Evolutionary conservation across 1,140 invertebrate species (phyloP), one percentile per base, ranked within the genome.

Genomic region (Pogonomyrmex barbatus): DNA sequence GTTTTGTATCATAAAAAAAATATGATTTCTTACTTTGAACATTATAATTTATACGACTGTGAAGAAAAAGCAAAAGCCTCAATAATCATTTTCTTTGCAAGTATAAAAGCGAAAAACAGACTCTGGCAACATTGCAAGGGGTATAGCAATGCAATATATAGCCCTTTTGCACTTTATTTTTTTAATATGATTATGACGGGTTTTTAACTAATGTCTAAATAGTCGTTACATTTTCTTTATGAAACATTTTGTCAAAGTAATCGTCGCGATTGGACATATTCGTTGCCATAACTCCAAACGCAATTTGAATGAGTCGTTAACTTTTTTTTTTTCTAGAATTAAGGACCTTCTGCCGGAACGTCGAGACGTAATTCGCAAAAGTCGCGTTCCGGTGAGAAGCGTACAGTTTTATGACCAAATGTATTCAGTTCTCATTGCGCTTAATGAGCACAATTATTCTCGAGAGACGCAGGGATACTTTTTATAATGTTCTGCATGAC

Each of bases 321-420:
- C 65, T 87, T 82, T 45, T 81, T 24, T 24, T 30, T 78, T 78
- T 73, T 91, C 77, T 89, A 89, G 89, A 70, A 91, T 90, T 92
- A 78, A 67, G 89, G 84, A 88, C 88, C 88, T 92, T 93, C 90
- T 77, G 77, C 77, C 67, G 77, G 87, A 78, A 86, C 52, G 67
- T 76, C 87, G 81, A 77, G 77, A 45, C 88, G 76, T 90, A 87
- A 89, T 67, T 14, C 85, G 17, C 58, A 39, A 81, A 83, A 56
- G 81, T 47, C 60, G 78, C 71, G 67, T 88, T 91, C 85, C 77
- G 54, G 88, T 63, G 81, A 76, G 89, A 91, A 86, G 89, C 84
- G 84, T 93, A 89, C 90, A 90, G 89, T 90, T 93, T 92, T 93
- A 93, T 73, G 89, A 94, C 89, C 92, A 92, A 93, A 91, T 90